A percentile compares a stretch with the other conserved stretches of the same genome.
These are phyloP conservation scores for Parauchenoglanis punctatus DNA, from an alignment of 2,797 vertebrate genomes.

Conservation along the genomic window DNA sequence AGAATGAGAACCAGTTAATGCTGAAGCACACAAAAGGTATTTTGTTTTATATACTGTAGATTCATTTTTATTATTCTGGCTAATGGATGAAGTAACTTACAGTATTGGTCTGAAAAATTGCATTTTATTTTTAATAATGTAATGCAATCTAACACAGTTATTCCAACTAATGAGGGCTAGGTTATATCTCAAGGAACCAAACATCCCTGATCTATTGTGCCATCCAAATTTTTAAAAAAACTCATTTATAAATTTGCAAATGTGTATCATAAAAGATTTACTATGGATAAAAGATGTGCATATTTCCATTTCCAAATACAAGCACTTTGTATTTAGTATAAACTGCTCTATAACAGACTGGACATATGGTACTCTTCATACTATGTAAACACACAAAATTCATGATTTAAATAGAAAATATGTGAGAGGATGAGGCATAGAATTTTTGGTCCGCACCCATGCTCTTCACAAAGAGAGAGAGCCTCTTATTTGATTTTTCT, in stretches of 20 bases:
- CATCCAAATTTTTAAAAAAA: not conserved
- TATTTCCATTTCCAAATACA: not conserved
- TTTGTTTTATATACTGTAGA: not conserved
- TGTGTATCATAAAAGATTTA: not conserved
- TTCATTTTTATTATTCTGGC: not conserved
- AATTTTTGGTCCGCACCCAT: not conserved
- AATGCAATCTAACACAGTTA: not conserved
- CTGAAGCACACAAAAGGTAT: not conserved
- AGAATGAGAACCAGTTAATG: not conserved
- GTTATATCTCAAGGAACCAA: not conserved
- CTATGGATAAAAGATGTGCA: not conserved
- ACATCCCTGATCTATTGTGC: not conserved
- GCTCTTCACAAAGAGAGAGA: not conserved
- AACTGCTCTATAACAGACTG: not conserved
- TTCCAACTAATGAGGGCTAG: not conserved
- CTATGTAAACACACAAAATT: not conserved
- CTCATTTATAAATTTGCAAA: not conserved
- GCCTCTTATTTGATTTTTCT: not conserved
- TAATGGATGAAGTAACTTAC: not conserved
- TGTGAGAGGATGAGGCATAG: not conserved
- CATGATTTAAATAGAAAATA: constrained; percentile 2
- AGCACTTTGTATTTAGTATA: constrained; percentile 22
- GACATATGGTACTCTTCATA: constrained; percentile 3
- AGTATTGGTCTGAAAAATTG: not conserved
- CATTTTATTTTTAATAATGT: not conserved